Evolutionary conservation across 64 coral and sea anemone genomes (phyloP), one percentile per base, ranked within the genome.

Genomic region (Stichodactyla mertensii): DNA sequence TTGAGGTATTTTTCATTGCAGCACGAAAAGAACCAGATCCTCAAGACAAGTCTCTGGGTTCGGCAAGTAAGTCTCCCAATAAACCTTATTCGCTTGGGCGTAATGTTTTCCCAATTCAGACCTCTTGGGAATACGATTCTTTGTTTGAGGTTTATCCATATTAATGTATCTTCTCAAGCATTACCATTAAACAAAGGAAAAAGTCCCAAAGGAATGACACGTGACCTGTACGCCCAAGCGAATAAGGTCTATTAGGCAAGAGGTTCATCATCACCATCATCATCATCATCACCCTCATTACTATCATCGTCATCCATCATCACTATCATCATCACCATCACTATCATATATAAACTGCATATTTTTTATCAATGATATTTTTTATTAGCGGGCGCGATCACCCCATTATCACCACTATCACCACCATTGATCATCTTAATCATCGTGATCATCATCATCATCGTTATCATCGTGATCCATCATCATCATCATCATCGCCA

Each of bases 21-120:
- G 89, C 69, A 91, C 10, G 89, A 91, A 52, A 91, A 91, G 57
- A 91, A 86, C 57, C 89, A 91, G 22, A 52, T 91, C 6, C 74
- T 91, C 22, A 86, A 77, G 55, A 84, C 78, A 55, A 86, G 83
- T 55, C 71, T 91, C 0, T 91, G 89, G 89, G 77, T 91, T 67
- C 83, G 89, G 52, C 89, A 91, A 82, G 89, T 91, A 55, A 55
- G 52, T 74, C 11, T 4, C 4, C 11, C 24, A 20, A n/a, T n/a
- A n/a, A n/a, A n/a, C n/a, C n/a, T n/a, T n/a, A n/a, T n/a, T n/a
- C n/a, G n/a, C n/a, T n/a, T n/a, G n/a, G n/a, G n/a, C n/a, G n/a
- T n/a, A n/a, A n/a, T n/a, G n/a, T n/a, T n/a, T n/a, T n/a, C n/a
- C n/a, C n/a, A n/a, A n/a, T n/a, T n/a, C n/a, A n/a, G n/a, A n/a